phyloP scores from a whole-genome alignment of 1,140 invertebrate species.

The Planococcus citri region DNA sequence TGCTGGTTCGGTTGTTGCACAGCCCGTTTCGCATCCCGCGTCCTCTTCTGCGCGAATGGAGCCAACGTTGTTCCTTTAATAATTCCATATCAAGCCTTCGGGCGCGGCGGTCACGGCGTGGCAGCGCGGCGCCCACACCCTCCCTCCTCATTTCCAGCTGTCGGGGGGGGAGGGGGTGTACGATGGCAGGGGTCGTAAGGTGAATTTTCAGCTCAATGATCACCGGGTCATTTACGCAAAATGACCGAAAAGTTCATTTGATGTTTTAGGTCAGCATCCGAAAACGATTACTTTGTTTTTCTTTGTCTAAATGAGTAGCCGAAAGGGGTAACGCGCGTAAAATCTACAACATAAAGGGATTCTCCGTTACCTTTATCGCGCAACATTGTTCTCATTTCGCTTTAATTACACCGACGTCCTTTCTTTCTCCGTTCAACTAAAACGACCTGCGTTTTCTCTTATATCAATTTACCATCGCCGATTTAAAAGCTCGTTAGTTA shows the following conservation, averaged over 20 bases:
- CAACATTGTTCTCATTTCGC: background rate
- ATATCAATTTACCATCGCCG: too few species aligned
- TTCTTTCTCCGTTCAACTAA: too few species aligned
- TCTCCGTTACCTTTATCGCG: background rate
- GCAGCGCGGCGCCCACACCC: too few species aligned
- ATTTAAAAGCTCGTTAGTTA: too few species aligned
- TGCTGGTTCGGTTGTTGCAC: too few species aligned
- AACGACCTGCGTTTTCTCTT: too few species aligned
- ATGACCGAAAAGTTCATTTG: constrained; percentile 6
- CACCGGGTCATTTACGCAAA: background rate
- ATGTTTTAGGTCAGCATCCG: background rate
- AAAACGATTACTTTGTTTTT: constrained; percentile 8
- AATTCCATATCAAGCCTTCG: background rate
- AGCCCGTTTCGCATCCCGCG: too few species aligned
- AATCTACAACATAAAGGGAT: background rate
- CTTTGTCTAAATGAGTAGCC: background rate
- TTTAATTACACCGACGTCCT: too few species aligned
- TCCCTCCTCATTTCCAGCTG: too few species aligned
- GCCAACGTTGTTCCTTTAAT: background rate
- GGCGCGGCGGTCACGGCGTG: background rate
- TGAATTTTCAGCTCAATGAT: background rate
- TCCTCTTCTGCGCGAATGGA: too few species aligned
- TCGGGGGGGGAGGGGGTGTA: too few species aligned
- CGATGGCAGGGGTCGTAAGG: background rate
- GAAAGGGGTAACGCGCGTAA: background rate